phyloP scores from a whole-genome alignment of 1,140 invertebrate genomes.

The Trinorchestia longiramus region DNA sequence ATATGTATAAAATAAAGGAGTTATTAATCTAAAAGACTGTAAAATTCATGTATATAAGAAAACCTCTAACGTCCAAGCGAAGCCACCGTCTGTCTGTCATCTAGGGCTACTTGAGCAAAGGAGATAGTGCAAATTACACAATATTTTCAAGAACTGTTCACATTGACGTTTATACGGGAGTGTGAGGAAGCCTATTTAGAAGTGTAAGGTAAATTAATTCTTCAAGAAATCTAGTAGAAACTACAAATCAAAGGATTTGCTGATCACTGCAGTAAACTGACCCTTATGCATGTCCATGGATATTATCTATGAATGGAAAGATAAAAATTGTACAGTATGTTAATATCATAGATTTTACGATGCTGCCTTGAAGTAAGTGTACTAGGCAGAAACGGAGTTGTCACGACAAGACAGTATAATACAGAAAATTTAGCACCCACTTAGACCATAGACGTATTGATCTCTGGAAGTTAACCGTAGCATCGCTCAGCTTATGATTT shows the following conservation, averaged over 20 bases:
- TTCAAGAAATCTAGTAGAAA: neutral
- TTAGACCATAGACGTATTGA: neutral
- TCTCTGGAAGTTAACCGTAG: neutral
- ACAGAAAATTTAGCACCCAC: neutral
- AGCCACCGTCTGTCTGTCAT: neutral
- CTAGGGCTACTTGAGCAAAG: neutral
- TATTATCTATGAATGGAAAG: no score
- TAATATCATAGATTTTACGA: neutral
- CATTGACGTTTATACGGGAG: no score
- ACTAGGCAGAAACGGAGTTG: neutral
- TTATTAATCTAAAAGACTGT: neutral
- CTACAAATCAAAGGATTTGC: neutral
- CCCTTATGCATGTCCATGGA: neutral
- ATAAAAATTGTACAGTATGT: neutral
- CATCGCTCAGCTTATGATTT: neutral
- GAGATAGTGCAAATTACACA: neutral
- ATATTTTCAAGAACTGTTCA: no score
- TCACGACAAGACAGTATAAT: neutral
- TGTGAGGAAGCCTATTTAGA: no score
- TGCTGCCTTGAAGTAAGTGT: neutral
- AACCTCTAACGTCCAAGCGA: neutral
- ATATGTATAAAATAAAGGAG: neutral
- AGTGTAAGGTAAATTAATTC: neutral
- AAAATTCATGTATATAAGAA: neutral
- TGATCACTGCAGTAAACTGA: neutral